These are phyloP conservation scores for Drosophila nikananu DNA, from an alignment of 1,140 invertebrate species.

Conservation along the genomic window DNA sequence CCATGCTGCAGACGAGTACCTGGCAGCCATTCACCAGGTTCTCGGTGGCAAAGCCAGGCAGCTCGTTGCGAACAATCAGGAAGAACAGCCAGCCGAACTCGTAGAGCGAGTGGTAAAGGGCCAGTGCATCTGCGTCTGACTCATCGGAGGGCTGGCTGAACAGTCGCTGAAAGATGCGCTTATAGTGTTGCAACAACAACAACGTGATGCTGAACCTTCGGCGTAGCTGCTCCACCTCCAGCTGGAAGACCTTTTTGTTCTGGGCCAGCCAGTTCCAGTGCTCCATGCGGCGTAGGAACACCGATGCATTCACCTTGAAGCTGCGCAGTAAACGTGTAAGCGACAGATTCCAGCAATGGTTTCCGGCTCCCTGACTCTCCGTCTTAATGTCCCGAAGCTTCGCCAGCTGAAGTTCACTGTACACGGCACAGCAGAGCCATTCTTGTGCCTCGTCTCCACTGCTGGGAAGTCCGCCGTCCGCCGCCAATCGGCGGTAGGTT, in stretches of 20 bases:
- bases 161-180: constrained; percentile 94
- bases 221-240: constrained; percentile 94
- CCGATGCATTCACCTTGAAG: constrained; percentile 95
- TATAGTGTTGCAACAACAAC: constrained; percentile 96
- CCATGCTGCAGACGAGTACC: constrained; percentile 94
- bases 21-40: constrained; percentile 98
- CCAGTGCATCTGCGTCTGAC: constrained; percentile 14
- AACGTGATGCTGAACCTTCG: constrained; percentile 97
- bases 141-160: constrained; percentile 87
- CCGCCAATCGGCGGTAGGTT: constrained; percentile 38
- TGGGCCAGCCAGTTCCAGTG: constrained; percentile 98
- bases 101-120: constrained; percentile 87
- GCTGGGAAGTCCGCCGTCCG: constrained; percentile 35
- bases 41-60: constrained; percentile 91
- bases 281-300: constrained; percentile 98
- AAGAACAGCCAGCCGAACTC: constrained; percentile 98
- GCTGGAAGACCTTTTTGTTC: constrained; percentile 92
- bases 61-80: constrained; percentile 94
- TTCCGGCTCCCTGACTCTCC: neutral
- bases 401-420: constrained; percentile 53
- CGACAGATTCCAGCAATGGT: constrained; percentile 62
- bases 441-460: constrained; percentile 42
- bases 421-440: constrained; percentile 67
- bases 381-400: constrained; percentile 58
- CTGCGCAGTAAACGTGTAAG: constrained; percentile 89